Percentiles rank a stretch among this genome's conserved stretches.
phyloP scores from a whole-genome alignment of 2,113 vertebrate genomes.

The Chunga burmeisteri region DNA sequence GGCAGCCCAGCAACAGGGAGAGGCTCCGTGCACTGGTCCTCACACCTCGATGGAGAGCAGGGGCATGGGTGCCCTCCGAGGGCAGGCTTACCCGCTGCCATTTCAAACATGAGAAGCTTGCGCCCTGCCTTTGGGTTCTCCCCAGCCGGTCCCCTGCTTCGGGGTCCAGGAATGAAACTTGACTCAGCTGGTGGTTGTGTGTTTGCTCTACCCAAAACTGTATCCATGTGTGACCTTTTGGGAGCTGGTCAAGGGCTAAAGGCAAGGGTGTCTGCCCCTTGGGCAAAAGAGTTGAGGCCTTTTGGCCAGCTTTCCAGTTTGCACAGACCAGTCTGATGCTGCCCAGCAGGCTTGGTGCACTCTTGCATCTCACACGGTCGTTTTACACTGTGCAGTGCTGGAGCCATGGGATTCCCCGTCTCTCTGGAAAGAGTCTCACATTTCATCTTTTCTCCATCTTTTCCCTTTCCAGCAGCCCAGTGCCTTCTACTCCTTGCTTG shows the following conservation, averaged over 20 bases:
- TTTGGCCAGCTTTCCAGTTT: neutral
- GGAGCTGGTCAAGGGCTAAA: neutral
- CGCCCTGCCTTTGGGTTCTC: neutral
- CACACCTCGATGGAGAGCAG: neutral
- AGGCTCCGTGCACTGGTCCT: neutral
- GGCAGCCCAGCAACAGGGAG: neutral
- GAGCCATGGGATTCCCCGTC: rapidly evolving
- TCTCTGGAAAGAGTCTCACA: neutral
- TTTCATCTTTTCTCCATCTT: neutral
- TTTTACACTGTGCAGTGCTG: neutral
- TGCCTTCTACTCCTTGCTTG: conserved; percentile 7
- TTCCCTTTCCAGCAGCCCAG: neutral
- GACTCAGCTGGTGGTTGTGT: neutral
- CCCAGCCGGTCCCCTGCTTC: neutral
- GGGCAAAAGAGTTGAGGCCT: neutral
- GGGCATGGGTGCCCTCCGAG: neutral
- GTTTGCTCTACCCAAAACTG: neutral
- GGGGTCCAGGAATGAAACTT: neutral
- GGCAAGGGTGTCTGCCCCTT: neutral
- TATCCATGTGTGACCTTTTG: neutral
- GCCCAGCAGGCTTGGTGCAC: neutral
- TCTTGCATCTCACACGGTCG: neutral
- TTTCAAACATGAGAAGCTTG: neutral
- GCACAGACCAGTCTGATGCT: neutral
- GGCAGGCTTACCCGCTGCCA: neutral